Evolutionary conservation across 35 echinoderm and acorn worm genomes (phyloP).

Genomic region (Diadema setosum): DNA sequence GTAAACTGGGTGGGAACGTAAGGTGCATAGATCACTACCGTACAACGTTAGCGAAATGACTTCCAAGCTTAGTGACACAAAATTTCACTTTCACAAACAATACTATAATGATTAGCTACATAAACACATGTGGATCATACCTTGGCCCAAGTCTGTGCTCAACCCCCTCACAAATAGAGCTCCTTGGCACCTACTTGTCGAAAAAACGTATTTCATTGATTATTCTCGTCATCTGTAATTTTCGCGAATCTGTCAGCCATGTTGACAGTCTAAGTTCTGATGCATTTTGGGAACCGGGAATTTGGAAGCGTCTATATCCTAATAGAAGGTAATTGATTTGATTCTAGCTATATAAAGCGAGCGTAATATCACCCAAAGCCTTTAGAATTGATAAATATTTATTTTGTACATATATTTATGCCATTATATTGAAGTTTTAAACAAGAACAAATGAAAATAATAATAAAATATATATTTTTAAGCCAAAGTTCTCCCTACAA

Average conservation of each 20-base stretch:
- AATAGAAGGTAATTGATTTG: neutral
- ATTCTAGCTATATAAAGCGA: no score
- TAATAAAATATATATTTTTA: neutral
- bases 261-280: conserved; percentile 5
- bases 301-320: neutral
- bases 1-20: conserved; percentile 14
- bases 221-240: conserved; percentile 30
- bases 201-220: conserved; percentile 2
- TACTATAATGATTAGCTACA: neutral
- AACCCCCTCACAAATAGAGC: conserved; percentile 5
- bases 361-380: no score
- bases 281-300: conserved; percentile 28
- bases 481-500: neutral
- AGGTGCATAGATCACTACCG: no score
- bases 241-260: conserved; percentile 17
- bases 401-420: neutral
- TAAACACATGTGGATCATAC: neutral
- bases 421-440: neutral
- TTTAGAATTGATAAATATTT: neutral
- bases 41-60: no score
- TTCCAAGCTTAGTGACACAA: no score
- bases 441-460: neutral
- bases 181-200: conserved; percentile 8
- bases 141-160: conserved; percentile 22
- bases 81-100: neutral